Percentiles rank a stretch among this genome's conserved stretches.
Evolutionary conservation across 2,797 vertebrate species (phyloP).

Genomic region (Eulemur rubriventer): DNA sequence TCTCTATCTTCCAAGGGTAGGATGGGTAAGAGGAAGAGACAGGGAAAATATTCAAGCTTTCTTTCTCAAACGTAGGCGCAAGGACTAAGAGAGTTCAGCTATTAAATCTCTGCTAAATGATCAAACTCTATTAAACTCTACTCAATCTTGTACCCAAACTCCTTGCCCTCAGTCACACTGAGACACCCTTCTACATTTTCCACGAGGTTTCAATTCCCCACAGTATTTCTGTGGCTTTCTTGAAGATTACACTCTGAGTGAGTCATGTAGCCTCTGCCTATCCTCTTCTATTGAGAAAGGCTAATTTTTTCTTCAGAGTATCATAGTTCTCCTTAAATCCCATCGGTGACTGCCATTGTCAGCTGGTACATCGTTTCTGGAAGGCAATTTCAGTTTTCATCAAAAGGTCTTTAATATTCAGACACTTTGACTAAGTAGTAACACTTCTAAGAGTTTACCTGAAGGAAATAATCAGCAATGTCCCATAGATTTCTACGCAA

Average conservation of each 20-base stretch:
- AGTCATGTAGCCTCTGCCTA: not conserved
- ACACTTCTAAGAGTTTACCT: not conserved
- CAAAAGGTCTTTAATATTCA: not conserved
- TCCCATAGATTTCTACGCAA: not conserved
- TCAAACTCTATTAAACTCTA: not conserved
- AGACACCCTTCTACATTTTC: not conserved
- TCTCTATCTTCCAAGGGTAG: not conserved
- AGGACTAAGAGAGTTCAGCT: not conserved
- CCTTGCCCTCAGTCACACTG: not conserved
- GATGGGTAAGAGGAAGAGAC: not conserved
- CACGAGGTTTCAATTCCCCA: not conserved
- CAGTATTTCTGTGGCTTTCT: not conserved
- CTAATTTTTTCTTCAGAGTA: not conserved
- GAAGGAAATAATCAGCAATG: not conserved
- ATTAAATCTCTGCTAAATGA: not conserved
- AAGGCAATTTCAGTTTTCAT: conserved; percentile 1
- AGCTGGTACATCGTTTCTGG: conserved; percentile 7
- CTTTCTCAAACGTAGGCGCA: conserved; percentile 31
- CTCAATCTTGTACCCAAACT: not conserved
- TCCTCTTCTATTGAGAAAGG: not conserved
- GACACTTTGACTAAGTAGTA: not conserved
- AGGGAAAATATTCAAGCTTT: not conserved
- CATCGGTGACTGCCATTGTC: not conserved
- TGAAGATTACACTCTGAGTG: not conserved
- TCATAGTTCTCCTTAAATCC: conserved; percentile 21